Evolutionary conservation across 2,113 vertebrate species (phyloP).

Genomic region (Ceyx cyanopectus): DNA sequence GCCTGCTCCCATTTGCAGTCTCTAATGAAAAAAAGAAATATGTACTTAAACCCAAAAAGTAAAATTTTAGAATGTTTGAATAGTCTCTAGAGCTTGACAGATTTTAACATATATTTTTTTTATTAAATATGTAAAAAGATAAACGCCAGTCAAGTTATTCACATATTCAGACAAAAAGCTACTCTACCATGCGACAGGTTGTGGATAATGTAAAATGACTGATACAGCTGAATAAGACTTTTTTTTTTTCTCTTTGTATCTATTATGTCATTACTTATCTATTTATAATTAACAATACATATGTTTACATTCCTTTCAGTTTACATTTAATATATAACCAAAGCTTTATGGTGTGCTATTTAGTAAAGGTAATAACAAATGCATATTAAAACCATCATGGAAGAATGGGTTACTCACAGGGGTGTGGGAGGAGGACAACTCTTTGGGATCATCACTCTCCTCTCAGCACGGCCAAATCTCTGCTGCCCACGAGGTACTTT

Average conservation of each 20-base stretch:
- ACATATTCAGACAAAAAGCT: conserved; percentile 91
- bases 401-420: conserved; percentile 77
- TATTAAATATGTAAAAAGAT: conserved; percentile 99
- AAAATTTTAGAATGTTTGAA: conserved; percentile 20
- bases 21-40: not conserved
- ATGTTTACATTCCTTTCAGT: conserved; percentile 99
- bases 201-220: conserved; percentile 92
- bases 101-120: conserved; percentile 87
- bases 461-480: conserved; percentile 67
- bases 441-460: conserved; percentile 65
- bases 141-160: conserved; percentile 98
- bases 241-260: conserved; percentile 64
- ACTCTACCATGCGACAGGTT: conserved; percentile 97
- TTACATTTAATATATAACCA: conserved; percentile 96
- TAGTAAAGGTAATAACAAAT: conserved; percentile 91
- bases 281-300: conserved; percentile 99
- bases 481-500: conserved; percentile 21
- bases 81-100: conserved; percentile 63
- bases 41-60: not conserved
- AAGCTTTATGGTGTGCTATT: conserved; percentile 91
- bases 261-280: conserved; percentile 87
- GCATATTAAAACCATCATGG: conserved; percentile 81
- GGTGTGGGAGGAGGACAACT: conserved; percentile 36
- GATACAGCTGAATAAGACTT: conserved; percentile 90
- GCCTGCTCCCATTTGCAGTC: not conserved